phyloP scores from a whole-genome alignment of 1,140 invertebrate species.

The Lepidurus arcticus region DNA sequence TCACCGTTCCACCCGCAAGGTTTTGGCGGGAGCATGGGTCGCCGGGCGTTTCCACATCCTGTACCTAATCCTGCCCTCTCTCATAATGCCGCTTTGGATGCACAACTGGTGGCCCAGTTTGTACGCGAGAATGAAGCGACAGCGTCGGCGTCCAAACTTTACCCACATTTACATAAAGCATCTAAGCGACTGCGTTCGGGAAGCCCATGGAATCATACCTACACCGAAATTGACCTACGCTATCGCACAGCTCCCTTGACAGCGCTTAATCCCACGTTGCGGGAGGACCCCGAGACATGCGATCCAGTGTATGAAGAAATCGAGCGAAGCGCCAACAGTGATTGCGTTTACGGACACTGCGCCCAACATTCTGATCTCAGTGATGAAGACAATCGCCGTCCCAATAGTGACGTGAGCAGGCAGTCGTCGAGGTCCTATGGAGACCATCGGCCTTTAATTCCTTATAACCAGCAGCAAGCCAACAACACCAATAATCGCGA shows the following conservation, averaged over 20 bases:
- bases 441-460: constrained; percentile 68
- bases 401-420: constrained; percentile 62
- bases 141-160: constrained; percentile 34
- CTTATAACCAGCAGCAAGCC: constrained; percentile 51
- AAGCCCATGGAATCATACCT: constrained; percentile 58
- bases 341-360: constrained; percentile 23
- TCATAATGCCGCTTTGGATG: constrained; percentile 32
- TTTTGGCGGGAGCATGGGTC: constrained; percentile 38
- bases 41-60: constrained; percentile 31
- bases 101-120: constrained; percentile 38
- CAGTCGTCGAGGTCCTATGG: constrained; percentile 72
- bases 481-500: constrained; percentile 47
- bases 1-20: constrained; percentile 39
- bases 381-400: constrained; percentile 68
- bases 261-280: constrained; percentile 28
- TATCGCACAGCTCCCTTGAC: constrained; percentile 36
- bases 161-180: constrained; percentile 38
- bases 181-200: constrained; percentile 42
- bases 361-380: constrained; percentile 66
- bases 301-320: constrained; percentile 78
- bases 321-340: constrained; percentile 52
- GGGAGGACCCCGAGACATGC: constrained; percentile 40
- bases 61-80: constrained; percentile 32
- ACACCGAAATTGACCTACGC: constrained; percentile 56
- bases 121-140: constrained; percentile 38